Evolutionary conservation across 2,888 invertebrate species (phyloP).

Genomic region (Heliconius sara): DNA sequence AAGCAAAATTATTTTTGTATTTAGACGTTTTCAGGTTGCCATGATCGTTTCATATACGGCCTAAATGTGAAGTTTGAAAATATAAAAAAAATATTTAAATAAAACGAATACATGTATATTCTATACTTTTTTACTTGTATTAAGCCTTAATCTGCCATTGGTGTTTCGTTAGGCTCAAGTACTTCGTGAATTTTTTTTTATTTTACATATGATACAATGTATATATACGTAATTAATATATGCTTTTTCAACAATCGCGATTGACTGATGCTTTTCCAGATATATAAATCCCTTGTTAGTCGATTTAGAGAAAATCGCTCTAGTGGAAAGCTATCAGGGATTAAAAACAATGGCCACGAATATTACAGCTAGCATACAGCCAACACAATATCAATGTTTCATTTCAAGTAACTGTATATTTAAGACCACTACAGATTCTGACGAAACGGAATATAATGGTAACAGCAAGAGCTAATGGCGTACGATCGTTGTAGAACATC

Average conservation of each 20-base stretch:
- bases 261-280: conserved; percentile 1
- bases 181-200: not conserved
- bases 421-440: conserved; percentile 41
- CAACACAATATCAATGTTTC: conserved; percentile 35
- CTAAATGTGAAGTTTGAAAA: not conserved
- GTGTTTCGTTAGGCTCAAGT: no score
- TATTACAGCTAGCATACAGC: conserved; percentile 25
- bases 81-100: no score
- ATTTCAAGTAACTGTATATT: conserved; percentile 33
- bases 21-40: not conserved
- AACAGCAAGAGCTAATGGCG: conserved; percentile 50
- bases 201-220: not conserved
- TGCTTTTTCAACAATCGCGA: not conserved
- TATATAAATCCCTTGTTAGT: conserved; percentile 16
- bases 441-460: conserved; percentile 62
- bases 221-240: not conserved
- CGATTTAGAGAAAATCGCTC: conserved; percentile 38
- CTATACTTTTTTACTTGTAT: no score
- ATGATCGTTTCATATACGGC: not conserved
- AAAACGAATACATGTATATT: no score
- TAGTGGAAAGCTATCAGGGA: conserved; percentile 38
- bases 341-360: conserved; percentile 41
- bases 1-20: not conserved
- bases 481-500: conserved; percentile 4
- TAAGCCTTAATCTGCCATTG: no score